Conservation (phyloP, 2,888 invertebrate species). For the Lepetodrilus schrolli region DNA sequence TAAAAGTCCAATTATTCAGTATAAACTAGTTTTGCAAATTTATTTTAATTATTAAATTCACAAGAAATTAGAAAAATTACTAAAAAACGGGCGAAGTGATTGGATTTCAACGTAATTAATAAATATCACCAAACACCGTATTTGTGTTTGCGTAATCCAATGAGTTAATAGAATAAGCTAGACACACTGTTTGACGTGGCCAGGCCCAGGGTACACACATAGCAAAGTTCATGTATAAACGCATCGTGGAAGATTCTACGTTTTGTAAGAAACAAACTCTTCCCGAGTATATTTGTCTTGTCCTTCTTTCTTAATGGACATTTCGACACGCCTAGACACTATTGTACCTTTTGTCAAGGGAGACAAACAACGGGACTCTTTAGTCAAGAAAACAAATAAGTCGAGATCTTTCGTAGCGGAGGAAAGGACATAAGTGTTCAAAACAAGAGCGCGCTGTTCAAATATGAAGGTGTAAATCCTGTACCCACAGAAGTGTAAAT, state of each 20-base stretch:
- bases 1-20: too few species aligned
- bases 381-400: slow-evolving; percentile 15
- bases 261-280: slow-evolving; percentile 11
- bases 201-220: neutral
- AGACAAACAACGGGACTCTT: slow-evolving; percentile 13
- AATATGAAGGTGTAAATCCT: slow-evolving; percentile 29
- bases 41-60: too few species aligned
- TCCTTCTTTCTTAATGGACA: slow-evolving; percentile 13
- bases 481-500: neutral
- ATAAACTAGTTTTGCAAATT: too few species aligned
- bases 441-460: slow-evolving; percentile 26
- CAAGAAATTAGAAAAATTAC: neutral
- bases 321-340: slow-evolving; percentile 2
- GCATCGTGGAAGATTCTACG: neutral
- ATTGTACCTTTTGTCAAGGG: neutral
- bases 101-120: neutral
- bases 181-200: neutral
- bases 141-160: too few species aligned
- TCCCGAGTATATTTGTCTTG: neutral
- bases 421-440: slow-evolving; percentile 16
- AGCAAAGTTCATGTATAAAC: neutral
- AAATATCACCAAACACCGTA: too few species aligned
- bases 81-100: neutral
- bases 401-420: neutral
- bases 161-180: too few species aligned